Evolutionary conservation across 2,113 vertebrate genomes (phyloP), one percentile per base, ranked within the genome.

Genomic region (Pampusana beccarii): DNA sequence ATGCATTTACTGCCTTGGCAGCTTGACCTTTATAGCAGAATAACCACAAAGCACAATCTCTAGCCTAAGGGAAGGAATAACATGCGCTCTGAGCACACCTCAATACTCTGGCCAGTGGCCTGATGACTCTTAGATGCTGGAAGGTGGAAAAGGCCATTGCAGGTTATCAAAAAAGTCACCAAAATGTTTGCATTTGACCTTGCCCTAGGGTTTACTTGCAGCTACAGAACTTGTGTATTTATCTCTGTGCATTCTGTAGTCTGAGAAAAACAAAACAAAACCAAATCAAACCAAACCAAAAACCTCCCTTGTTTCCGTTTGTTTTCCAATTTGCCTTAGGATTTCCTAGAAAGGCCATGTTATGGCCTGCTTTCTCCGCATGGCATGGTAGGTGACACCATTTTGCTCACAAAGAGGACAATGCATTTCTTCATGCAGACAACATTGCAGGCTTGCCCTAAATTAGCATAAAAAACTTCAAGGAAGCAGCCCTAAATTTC

Each of bases 1-100:
- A 67, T 71, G 13, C 38, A 74, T 54, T 86, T 74, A 80, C 79
- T 67, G 57, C 86, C 77, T 78, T 69, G 88, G 77, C 42, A 80
- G 65, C 65, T 67, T 93, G 67, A 96, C 92, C 83, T 96, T 93
- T 80, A 40, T 14, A 91, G 71, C 3, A 74, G 74, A 92, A 67
- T 81, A 95, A 91, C 34, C 56, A 67, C 40, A 36, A 90, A 93
- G n/a, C 64, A 73, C 46, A 77, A 3, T 65, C 88, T 62, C 19
- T 90, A 3, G 81, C 92, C 88, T 88, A 54, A 88, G 82, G 93
- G 67, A 73, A 93, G 64, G 65, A 79, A 83, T 80, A 93, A 62
- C 3, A 13, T 14, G 38, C 83, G 36, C 54, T 88, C 24, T 38
- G 70, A 93, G 72, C 71, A 90, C 51, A 86, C 51, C 24, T 51